Conservation (phyloP, 1,140 invertebrate genomes). For the Platyura marginata region DNA sequence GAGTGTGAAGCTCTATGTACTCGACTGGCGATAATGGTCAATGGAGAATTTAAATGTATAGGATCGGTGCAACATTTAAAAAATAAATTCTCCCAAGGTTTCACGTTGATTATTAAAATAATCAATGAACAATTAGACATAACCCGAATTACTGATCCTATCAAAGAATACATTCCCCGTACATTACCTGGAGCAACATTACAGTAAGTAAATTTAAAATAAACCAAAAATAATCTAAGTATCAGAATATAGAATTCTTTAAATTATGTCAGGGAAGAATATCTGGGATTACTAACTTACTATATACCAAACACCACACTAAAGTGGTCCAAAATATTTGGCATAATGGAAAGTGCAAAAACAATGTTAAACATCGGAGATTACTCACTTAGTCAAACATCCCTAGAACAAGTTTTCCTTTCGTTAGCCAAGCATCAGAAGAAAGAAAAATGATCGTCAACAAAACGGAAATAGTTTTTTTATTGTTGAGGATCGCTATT, state of each 20-base stretch:
- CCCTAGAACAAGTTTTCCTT: slow-evolving; percentile 52
- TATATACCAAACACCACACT: slow-evolving; percentile 38
- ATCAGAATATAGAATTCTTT: no score
- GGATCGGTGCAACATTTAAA: slow-evolving; percentile 45
- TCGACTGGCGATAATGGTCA: slow-evolving; percentile 65
- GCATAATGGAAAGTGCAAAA: slow-evolving; percentile 46
- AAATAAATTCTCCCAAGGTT: slow-evolving; percentile 32
- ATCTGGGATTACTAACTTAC: slow-evolving; percentile 55
- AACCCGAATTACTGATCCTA: no score
- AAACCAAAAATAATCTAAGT: no score
- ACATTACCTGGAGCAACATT: no score
- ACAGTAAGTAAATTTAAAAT: no score
- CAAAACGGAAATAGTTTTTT: no score
- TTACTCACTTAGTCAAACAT: slow-evolving; percentile 69
- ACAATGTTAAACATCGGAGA: slow-evolving; percentile 46
- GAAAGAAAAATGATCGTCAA: no score
- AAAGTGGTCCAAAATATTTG: slow-evolving; percentile 58
- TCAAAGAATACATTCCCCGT: no score
- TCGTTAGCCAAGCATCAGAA: not conserved
- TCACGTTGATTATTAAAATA: slow-evolving; percentile 1
- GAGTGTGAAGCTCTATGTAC: slow-evolving; percentile 70
- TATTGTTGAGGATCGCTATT: no score
- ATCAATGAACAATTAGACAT: not conserved
- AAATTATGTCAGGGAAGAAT: no score
- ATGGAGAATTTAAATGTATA: slow-evolving; percentile 47